Evolutionary conservation across 2,888 invertebrate genomes (phyloP).

Genomic region (Philopedon plagiatum): DNA sequence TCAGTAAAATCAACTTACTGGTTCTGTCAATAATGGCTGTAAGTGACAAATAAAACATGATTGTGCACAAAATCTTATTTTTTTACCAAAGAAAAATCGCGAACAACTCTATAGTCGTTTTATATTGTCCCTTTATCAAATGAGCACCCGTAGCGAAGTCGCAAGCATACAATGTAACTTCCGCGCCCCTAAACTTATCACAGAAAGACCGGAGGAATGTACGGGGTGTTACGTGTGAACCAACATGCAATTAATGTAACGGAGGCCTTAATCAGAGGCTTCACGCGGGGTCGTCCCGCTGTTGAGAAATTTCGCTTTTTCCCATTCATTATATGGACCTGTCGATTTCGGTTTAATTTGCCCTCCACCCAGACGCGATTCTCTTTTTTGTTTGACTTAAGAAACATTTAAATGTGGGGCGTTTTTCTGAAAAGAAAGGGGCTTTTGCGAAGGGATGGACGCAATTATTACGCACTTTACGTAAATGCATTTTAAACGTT

Average conservation of each 20-base stretch:
- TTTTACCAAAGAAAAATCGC: not conserved
- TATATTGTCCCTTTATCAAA: slow-evolving; percentile 26
- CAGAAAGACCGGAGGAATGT: slow-evolving; percentile 59
- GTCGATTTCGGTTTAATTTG: slow-evolving; percentile 61
- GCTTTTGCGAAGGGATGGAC: slow-evolving; percentile 41
- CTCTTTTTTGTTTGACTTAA: slow-evolving; percentile 62
- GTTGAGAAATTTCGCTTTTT: slow-evolving; percentile 61
- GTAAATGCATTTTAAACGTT: slow-evolving; percentile 47
- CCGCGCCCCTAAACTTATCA: slow-evolving; percentile 64
- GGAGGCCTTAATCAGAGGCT: slow-evolving; percentile 64
- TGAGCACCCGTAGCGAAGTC: slow-evolving; percentile 18
- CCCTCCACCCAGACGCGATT: slow-evolving; percentile 57
- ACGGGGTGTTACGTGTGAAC: slow-evolving; percentile 65
- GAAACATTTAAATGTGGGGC: slow-evolving; percentile 64
- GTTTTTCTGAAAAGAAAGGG: slow-evolving; percentile 55
- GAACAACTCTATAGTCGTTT: slow-evolving; percentile 2
- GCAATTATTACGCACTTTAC: slow-evolving; percentile 50
- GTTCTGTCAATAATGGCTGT: too few relatives aligned
- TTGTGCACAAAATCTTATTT: too few relatives aligned
- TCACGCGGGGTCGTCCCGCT: slow-evolving; percentile 61
- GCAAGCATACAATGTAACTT: slow-evolving; percentile 54
- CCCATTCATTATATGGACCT: slow-evolving; percentile 44
- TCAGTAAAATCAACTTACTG: too few relatives aligned
- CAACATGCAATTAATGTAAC: slow-evolving; percentile 67
- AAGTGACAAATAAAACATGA: too few relatives aligned